Evolutionary conservation across 2,888 invertebrate species (phyloP).

Genomic region (Teleiodes luculella): DNA sequence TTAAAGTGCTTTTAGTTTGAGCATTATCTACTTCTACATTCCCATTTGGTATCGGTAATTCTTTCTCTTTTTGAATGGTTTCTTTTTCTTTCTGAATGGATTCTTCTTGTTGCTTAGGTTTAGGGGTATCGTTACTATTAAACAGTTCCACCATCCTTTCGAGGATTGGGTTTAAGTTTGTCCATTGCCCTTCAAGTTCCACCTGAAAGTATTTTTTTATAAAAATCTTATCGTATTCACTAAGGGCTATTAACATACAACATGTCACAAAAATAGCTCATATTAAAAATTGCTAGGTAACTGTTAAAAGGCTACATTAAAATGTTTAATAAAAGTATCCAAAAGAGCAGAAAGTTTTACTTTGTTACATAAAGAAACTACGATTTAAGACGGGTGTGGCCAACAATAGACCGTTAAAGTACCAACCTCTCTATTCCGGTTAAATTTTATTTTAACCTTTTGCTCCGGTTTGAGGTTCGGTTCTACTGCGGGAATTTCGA

Average conservation of each 20-base stretch:
- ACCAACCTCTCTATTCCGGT: slow-evolving; percentile 53
- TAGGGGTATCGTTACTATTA: slow-evolving; percentile 30
- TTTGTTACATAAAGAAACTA: too few relatives aligned
- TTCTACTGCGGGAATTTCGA: slow-evolving; percentile 14
- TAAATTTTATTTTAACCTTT: slow-evolving; percentile 55
- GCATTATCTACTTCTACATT: too few relatives aligned
- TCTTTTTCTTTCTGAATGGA: slow-evolving; percentile 9
- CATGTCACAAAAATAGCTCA: too few relatives aligned
- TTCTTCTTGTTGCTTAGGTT: background rate
- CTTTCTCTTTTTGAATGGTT: background rate
- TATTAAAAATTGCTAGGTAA: too few relatives aligned
- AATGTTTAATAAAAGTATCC: too few relatives aligned
- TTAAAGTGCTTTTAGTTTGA: background rate
- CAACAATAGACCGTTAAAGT: too few relatives aligned
- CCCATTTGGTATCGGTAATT: background rate
- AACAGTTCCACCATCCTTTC: slow-evolving; percentile 57
- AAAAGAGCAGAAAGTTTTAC: too few relatives aligned
- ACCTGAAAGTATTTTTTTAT: slow-evolving; percentile 36
- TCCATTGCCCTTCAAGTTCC: slow-evolving; percentile 60
- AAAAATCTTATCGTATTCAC: too few relatives aligned
- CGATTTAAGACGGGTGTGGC: too few relatives aligned
- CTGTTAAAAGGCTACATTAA: too few relatives aligned
- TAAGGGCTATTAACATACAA: too few relatives aligned
- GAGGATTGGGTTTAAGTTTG: slow-evolving; percentile 50
- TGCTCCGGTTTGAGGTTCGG: slow-evolving; percentile 28